Evolutionary conservation across 2,888 invertebrate species (phyloP), one percentile per base, ranked within the genome.

Genomic region (Coenonympha glycerion): DNA sequence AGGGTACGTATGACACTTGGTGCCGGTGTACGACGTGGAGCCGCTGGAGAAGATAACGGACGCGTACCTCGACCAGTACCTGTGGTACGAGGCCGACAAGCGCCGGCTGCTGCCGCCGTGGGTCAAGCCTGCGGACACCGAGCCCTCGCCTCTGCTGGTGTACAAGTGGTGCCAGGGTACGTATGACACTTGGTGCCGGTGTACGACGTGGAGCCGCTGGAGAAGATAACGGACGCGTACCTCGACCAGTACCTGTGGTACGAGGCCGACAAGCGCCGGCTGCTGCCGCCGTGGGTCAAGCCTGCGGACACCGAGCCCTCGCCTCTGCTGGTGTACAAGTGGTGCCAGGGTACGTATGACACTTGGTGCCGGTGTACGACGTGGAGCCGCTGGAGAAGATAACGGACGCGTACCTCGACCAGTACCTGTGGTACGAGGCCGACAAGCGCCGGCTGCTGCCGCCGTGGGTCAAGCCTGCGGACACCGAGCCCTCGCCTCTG

Each of bases 71-170:
- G 99, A 99, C 87, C 99, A 99, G 82, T 99, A 99, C 81, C 87
- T 99, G 42, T 99, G 99, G 99, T 97, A 97, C 72, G 99, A 99
- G 79, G 99, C 99, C 0, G 99, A 99, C 80, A 99, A 99, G 71
- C 89, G 99, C 8, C 89, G 98, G 6, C 87, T 99, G 9, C 95
- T 99, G 74, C 99, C 99, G 36, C 97, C 98, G 0, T 99, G 99
- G 99, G 97, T 99, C 39, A 99, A 99, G 76, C 99, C 99, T 0
- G 97, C 98, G 1, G 99, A 99, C 71, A 96, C 98, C 0, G 99
- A 99, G 79, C 99, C 99, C 0, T 99, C 95, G 6, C 95, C 95
- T 28, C 76, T 95, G 21, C 84, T 95, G 11, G 95, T 96, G 3
- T 99, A 99, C 84, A 99, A 99, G 76, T 99, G 99, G 99, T 99